Base-by-base conservation (phyloP, 2,888 invertebrate genomes). In the Lottia gigantea region DNA sequence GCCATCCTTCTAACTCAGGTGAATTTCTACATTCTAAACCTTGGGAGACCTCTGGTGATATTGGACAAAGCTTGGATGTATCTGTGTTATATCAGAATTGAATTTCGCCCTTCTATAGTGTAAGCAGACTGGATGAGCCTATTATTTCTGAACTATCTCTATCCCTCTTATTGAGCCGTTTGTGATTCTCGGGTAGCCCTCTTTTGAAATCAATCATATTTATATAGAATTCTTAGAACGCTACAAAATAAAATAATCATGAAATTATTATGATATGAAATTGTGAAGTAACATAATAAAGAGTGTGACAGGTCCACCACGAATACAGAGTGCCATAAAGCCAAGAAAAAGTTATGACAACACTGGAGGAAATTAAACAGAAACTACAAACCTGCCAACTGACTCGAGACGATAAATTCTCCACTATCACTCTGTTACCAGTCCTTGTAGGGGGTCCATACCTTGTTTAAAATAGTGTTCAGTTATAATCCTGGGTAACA, bases 371-470 rank as follows among this genome's bases (percentile, higher is more conserved):
- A 8, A 8, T 1, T 40, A 8, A 40, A 6, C 11, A 40, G 7
- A 40, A 40, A 8, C 6, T 23, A 71, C n/a, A 93, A 94, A 98
- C 98, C 96, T 98, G 98, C 98, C 98, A 98, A 91, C 97, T 97
- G 87, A 97, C 96, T 85, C 98, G 93, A 88, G 96, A 97, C 79
- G 97, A 97, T 80, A 98, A 92, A 91, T 98, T 98, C 90, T 98
- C 97, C 82, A 98, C 97, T 88, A 96, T 93, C 78, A 98, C 92
- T 82, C 98, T 93, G 90, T 97, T 90, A 46, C 98, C 97, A 82
- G 98, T 98, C 85, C 98, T 93, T 82, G 96, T 95, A 70, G 98
- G 98, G 82, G 98, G 97, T 78, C 98, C 97, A 89, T 97, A 98
- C 91, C 97, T 96, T 90, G 46, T 23, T 14, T 40, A 8, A 40